Evolutionary conservation across 1,140 invertebrate genomes (phyloP), one percentile per base, ranked within the genome.

Genomic region (Drosophila ogumai): DNA sequence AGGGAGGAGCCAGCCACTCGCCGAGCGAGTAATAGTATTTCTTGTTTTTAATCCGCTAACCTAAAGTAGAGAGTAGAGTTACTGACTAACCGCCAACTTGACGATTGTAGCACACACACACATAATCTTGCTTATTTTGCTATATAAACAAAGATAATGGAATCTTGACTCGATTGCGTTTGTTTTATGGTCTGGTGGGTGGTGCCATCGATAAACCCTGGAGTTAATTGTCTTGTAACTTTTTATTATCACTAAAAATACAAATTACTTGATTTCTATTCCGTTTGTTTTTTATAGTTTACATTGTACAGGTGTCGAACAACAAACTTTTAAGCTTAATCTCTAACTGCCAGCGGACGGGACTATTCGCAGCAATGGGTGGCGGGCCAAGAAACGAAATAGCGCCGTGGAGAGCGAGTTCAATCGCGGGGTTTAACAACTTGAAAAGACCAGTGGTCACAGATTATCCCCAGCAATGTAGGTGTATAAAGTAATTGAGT

Each of bases 181-280:
- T 43, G 9, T 15, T 68, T 28, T 50, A 32, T 28, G 25, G 15
- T 32, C 13, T 46, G n/a, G 19, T 3, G 8, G 32, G n/a, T 46
- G 7, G 15, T 3, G 41, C 19, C 17, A 44, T 44, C 6, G 17
- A 44, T 44, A 28, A 52, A 13, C 50, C 3, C 12, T 4, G 10
- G 3, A 7, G 12, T 38, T 38, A 41, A 44, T 34, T 61, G 63
- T 52, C 60, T 73, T 79, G 44, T 79, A 75, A 79, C 52, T 77
- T 59, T 84, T 85, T 85, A 86, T 81, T 86, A 84, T 54, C 56
- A 74, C 74, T 85, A 78, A 56, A 66, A 86, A 74, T 81, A 78
- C 78, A 75, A 85, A 60, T 66, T 85, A 64, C 59, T 77, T 65
- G 63, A 13, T 69, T 75, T 65, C 65, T 68, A 54, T 68, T 34